phyloP scores from a whole-genome alignment of 1,140 invertebrate genomes.

The Eueides isabella region DNA sequence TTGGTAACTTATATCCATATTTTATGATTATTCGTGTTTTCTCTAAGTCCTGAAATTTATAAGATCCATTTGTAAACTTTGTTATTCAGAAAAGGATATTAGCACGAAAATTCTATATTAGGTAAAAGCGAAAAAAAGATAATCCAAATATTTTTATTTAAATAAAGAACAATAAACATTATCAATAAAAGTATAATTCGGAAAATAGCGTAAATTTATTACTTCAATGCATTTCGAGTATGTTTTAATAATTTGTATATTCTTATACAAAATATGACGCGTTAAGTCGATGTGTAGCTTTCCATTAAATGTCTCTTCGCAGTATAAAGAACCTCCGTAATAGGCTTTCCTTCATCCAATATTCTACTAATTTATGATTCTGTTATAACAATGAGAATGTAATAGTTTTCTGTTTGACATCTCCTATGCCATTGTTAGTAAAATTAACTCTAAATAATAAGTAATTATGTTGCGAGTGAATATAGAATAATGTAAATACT shows the following conservation, averaged over 20 bases:
- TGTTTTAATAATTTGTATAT: too few relatives aligned
- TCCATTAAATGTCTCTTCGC: neutral
- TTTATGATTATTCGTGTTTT: constrained; percentile 7
- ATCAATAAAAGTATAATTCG: too few relatives aligned
- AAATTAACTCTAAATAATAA: neutral
- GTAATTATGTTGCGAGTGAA: too few relatives aligned
- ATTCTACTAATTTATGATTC: neutral
- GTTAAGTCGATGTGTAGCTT: too few relatives aligned
- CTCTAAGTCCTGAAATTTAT: constrained; percentile 2
- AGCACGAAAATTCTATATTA: neutral
- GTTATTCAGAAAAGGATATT: neutral
- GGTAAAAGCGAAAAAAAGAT: neutral
- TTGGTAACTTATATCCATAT: constrained; percentile 12
- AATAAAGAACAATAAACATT: too few relatives aligned
- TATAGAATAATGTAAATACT: too few relatives aligned
- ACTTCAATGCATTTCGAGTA: neutral
- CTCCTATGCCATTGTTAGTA: neutral
- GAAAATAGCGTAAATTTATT: too few relatives aligned
- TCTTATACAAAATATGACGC: neutral
- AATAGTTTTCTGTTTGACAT: neutral
- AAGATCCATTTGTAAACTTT: neutral
- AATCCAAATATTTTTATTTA: too few relatives aligned
- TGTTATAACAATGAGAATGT: neutral
- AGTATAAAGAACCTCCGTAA: neutral
- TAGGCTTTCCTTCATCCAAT: neutral